These are phyloP conservation scores for Cataglyphis livida DNA, from an alignment of 2,888 invertebrate species.

Conservation along the genomic window DNA sequence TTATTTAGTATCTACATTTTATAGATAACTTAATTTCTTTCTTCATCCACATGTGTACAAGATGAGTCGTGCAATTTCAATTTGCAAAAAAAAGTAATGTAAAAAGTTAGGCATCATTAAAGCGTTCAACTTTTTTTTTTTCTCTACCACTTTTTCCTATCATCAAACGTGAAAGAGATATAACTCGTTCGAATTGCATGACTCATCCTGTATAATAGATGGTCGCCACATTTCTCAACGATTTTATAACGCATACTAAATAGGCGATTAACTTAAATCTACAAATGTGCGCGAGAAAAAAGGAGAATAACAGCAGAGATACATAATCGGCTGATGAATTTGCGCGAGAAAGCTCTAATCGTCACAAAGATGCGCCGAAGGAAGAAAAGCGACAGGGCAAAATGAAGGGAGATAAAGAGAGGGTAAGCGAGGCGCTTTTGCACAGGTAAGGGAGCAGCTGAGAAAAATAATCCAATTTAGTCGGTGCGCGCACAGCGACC, in stretches of 20 bases:
- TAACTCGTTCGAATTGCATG: conserved; percentile 19
- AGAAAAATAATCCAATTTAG: conserved; percentile 84
- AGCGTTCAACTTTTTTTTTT: conserved; percentile 39
- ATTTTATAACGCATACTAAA: conserved; percentile 27
- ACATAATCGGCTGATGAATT: conserved; percentile 49
- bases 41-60: background rate
- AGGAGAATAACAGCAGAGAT: background rate
- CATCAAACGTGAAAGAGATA: conserved; percentile 33
- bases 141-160: conserved; percentile 21
- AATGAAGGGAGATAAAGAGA: conserved; percentile 38
- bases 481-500: conserved; percentile 68
- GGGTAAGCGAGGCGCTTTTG: conserved; percentile 47
- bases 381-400: background rate
- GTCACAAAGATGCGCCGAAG: conserved; percentile 14
- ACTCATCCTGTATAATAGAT: conserved; percentile 42
- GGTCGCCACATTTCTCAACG: conserved; percentile 17
- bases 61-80: conserved; percentile 1
- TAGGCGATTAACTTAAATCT: conserved; percentile 32
- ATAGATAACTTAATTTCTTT: background rate
- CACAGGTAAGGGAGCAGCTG: conserved; percentile 65
- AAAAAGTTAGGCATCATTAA: conserved; percentile 40
- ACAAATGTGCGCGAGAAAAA: background rate
- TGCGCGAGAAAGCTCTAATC: conserved; percentile 68
- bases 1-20: background rate
- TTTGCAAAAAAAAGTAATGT: background rate